Evolutionary conservation across 2,797 vertebrate genomes (phyloP).

Genomic region (Otus scops): DNA sequence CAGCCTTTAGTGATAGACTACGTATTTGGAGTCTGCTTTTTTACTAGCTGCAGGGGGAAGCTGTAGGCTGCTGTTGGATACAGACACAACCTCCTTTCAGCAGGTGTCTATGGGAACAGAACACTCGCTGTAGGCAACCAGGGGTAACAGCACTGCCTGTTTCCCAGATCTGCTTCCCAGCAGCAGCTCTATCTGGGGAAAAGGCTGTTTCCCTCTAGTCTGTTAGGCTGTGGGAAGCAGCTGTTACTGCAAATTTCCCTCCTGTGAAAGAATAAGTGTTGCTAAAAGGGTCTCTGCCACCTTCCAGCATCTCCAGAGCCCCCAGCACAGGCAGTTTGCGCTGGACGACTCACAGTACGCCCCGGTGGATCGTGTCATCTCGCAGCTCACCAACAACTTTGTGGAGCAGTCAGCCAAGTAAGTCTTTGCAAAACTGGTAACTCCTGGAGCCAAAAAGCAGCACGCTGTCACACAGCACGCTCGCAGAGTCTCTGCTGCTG

Average conservation of each 20-base stretch:
- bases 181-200: not conserved
- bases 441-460: not conserved
- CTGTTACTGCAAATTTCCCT: not conserved
- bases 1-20: not conserved
- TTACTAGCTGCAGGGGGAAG: not conserved
- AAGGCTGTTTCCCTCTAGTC: not conserved
- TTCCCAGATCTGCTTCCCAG: not conserved
- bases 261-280: not conserved
- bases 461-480: accelerated
- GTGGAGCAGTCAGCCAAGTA: not conserved
- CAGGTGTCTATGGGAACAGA: not conserved
- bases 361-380: constrained; percentile 77
- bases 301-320: constrained; percentile 83
- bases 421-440: not conserved
- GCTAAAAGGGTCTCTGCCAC: not conserved
- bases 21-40: not conserved
- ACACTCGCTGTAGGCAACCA: not conserved
- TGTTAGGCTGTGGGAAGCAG: not conserved
- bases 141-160: not conserved
- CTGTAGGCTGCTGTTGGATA: not conserved
- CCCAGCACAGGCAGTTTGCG: constrained; percentile 79
- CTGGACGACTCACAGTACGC: constrained; percentile 74
- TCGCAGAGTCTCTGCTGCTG: not conserved
- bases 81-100: not conserved
- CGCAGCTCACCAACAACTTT: constrained; percentile 73